These are phyloP conservation scores for Drosophila sturtevanti DNA, from an alignment of 1,140 invertebrate species.

Conservation along the genomic window DNA sequence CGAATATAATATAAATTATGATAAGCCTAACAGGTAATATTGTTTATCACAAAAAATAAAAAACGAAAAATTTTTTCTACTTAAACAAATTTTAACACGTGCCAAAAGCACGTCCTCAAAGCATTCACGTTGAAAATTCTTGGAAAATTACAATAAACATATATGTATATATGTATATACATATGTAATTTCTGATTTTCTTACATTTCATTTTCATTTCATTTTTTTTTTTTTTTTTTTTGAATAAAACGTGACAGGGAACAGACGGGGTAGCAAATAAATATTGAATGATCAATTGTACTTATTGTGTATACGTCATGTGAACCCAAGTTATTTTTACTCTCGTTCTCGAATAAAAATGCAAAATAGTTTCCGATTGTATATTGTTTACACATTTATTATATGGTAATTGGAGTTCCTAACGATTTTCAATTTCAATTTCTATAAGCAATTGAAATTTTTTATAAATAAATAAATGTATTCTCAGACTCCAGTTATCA, in stretches of 20 bases:
- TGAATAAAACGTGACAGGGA: not conserved
- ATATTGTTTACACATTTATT: conserved; percentile 15
- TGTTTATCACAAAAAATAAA: not conserved
- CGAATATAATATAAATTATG: too few relatives aligned
- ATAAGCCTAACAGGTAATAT: not conserved
- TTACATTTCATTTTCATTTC: not conserved
- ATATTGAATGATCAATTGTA: not conserved
- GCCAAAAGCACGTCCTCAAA: not conserved
- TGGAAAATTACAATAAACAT: not conserved
- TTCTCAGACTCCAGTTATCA: not conserved
- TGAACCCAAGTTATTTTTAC: not conserved
- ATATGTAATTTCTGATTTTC: not conserved
- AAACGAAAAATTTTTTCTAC: not conserved
- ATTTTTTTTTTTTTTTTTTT: not conserved
- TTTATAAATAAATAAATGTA: not conserved
- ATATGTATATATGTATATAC: too few relatives aligned
- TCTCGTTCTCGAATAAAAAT: not conserved
- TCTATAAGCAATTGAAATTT: too few relatives aligned
- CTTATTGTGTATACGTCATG: conserved; percentile 31
- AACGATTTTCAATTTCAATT: not conserved
- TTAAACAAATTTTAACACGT: not conserved
- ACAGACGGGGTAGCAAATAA: conserved; percentile 9
- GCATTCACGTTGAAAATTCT: not conserved
- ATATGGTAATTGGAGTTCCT: not conserved
- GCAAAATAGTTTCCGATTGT: conserved; percentile 1